Conservation (phyloP, 2,797 vertebrate species). For the Acipenser transmontanus region DNA sequence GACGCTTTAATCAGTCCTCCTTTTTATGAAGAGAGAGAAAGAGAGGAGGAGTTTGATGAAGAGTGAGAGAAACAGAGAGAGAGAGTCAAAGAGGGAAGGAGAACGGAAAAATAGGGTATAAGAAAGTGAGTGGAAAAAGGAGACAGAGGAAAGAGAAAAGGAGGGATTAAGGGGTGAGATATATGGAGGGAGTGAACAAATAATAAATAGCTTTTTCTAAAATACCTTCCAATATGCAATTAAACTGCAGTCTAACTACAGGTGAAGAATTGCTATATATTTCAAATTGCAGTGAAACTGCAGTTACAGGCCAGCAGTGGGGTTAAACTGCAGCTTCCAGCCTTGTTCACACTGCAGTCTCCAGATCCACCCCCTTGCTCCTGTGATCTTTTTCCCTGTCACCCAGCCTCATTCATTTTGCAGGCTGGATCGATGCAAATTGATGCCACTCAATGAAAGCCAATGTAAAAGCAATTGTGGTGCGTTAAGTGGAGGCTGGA, state of each 20-base stretch:
- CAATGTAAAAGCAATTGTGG: not conserved
- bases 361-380: no score
- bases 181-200: no score
- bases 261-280: no score
- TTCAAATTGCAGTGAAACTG: no score
- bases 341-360: no score
- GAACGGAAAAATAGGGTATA: slow-evolving; percentile 1
- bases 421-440: not conserved
- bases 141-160: not conserved
- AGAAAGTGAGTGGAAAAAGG: not conserved
- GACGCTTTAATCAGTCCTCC: slow-evolving; percentile 45
- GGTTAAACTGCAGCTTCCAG: no score
- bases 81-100: not conserved
- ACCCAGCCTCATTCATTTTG: not conserved
- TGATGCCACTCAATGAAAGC: not conserved
- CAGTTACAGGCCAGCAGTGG: no score
- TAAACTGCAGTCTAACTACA: no score
- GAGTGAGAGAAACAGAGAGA: not conserved
- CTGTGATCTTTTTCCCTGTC: not conserved
- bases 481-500: not conserved
- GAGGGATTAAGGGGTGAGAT: no score
- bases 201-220: no score
- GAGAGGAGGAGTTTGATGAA: not conserved
- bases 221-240: no score
- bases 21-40: slow-evolving; percentile 4